Percentiles rank a stretch among this genome's conserved stretches.
Evolutionary conservation across 2,888 invertebrate species (phyloP).

Genomic region (Lithosia quadra): DNA sequence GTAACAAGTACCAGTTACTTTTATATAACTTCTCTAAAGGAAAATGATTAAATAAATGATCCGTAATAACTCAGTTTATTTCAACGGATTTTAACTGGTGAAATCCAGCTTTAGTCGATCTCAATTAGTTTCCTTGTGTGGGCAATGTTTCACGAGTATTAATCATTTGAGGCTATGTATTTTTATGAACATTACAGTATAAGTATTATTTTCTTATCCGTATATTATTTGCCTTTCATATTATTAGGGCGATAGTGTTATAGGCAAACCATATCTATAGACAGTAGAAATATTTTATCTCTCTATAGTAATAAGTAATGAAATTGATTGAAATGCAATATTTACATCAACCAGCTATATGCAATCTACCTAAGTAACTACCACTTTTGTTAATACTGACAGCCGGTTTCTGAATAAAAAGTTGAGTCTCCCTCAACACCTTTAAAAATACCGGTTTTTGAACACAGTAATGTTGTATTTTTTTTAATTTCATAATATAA

Average conservation of each 20-base stretch:
- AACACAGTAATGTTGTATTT: not conserved
- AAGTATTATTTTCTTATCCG: slow-evolving; percentile 58
- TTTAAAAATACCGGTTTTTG: not conserved
- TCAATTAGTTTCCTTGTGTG: not conserved
- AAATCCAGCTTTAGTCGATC: not conserved
- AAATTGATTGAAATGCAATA: slow-evolving; percentile 44
- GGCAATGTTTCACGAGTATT: not conserved
- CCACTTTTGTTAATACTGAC: not conserved
- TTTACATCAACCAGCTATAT: slow-evolving; percentile 40
- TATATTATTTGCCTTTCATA: slow-evolving; percentile 53
- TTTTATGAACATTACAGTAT: slow-evolving; percentile 50
- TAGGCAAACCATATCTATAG: slow-evolving; percentile 53
- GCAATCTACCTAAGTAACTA: slow-evolving; percentile 21
- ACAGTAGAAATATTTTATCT: slow-evolving; percentile 48
- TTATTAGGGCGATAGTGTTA: slow-evolving; percentile 51
- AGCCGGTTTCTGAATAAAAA: not conserved
- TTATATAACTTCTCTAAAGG: no score
- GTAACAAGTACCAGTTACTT: no score
- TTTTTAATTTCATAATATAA: not conserved
- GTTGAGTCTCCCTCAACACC: not conserved
- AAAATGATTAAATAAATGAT: no score
- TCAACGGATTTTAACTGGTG: not conserved
- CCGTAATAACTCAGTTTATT: not conserved
- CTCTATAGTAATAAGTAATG: slow-evolving; percentile 53
- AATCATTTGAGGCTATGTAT: slow-evolving; percentile 38